phyloP scores from a whole-genome alignment of 2,797 vertebrate genomes.

The Balearica regulorum region DNA sequence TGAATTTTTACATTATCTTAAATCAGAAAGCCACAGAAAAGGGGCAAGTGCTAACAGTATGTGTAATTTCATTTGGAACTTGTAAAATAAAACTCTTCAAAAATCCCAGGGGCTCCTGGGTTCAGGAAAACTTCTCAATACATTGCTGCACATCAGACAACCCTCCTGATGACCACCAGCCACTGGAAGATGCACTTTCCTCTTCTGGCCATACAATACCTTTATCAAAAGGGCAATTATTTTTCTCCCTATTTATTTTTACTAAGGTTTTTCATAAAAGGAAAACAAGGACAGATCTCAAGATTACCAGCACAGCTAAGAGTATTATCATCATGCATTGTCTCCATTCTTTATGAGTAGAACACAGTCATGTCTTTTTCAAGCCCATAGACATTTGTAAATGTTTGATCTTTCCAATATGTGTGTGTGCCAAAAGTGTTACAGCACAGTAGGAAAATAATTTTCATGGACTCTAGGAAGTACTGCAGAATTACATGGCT shows the following conservation, averaged over 20 bases:
- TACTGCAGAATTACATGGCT: background rate
- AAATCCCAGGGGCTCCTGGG: background rate
- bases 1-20: background rate
- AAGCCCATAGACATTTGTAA: background rate
- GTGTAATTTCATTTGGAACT: background rate
- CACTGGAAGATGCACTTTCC: background rate
- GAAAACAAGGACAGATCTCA: background rate
- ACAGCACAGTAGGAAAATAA: background rate
- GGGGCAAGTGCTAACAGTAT: background rate
- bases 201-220: background rate
- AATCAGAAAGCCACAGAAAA: background rate
- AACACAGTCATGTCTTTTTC: background rate
- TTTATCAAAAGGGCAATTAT: background rate
- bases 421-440: background rate
- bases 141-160: background rate
- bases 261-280: background rate
- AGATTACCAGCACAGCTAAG: background rate
- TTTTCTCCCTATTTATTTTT: background rate
- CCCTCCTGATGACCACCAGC: background rate
- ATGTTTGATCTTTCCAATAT: background rate
- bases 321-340: fast-evolving
- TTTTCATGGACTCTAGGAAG: background rate
- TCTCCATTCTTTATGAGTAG: background rate
- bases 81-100: background rate
- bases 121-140: background rate